A percentile compares a stretch with the other conserved stretches of the same genome.
Evolutionary conservation across 2,797 vertebrate genomes (phyloP).

Genomic region (Chiroxiphia lanceolata): DNA sequence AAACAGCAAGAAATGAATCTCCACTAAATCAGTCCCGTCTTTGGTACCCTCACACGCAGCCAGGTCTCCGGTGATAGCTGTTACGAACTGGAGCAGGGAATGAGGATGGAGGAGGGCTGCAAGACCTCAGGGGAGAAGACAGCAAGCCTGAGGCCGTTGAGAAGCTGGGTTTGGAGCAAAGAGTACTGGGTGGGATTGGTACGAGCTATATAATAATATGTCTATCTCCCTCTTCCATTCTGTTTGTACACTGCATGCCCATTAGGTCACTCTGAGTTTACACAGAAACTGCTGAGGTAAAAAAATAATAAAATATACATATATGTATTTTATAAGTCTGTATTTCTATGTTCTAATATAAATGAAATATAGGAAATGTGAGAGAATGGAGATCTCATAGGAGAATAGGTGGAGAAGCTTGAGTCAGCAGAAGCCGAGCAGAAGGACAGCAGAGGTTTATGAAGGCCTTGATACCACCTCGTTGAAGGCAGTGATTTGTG

Average conservation of each 20-base stretch:
- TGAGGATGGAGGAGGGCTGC: neutral
- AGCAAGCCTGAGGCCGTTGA: neutral
- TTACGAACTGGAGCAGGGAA: neutral
- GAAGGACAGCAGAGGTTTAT: constrained; percentile 8
- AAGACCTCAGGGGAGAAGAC: neutral
- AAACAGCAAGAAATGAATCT: constrained; percentile 25
- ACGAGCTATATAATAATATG: neutral
- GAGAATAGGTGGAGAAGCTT: neutral
- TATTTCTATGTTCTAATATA: neutral
- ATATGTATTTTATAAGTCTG: neutral
- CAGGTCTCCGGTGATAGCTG: neutral
- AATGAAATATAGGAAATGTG: neutral
- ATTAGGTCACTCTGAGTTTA: neutral
- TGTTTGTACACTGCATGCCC: neutral
- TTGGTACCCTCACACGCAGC: neutral
- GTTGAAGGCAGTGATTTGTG: neutral
- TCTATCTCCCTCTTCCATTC: neutral
- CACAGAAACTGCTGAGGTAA: neutral
- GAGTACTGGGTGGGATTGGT: neutral
- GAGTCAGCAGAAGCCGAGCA: constrained; percentile 34
- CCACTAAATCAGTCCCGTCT: neutral
- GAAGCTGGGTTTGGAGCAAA: neutral
- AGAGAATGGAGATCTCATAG: neutral
- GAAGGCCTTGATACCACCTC: neutral
- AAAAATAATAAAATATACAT: neutral